Evolutionary conservation across 2,113 vertebrate species (phyloP).

Genomic region (Antechinus stuartii): DNA sequence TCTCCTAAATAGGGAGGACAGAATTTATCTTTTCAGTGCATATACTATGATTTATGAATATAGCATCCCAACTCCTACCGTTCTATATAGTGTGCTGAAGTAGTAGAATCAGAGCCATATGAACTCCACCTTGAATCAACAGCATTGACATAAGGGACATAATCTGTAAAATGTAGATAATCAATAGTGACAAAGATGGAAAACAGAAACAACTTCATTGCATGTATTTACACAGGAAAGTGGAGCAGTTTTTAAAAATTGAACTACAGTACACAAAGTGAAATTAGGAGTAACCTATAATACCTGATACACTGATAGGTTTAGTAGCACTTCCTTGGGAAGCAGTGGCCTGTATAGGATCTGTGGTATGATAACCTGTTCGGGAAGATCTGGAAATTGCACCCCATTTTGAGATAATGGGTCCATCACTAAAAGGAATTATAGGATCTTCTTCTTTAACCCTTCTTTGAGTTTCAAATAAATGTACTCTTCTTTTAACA

Average conservation of each 20-base stretch:
- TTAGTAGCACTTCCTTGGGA: slow-evolving; percentile 94
- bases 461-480: slow-evolving; percentile 92
- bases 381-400: slow-evolving; percentile 96
- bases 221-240: neutral
- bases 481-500: slow-evolving; percentile 91
- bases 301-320: slow-evolving; percentile 95
- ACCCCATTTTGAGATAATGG: slow-evolving; percentile 99
- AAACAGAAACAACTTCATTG: neutral
- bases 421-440: slow-evolving; percentile 96
- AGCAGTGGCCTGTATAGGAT: slow-evolving; percentile 96
- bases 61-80: slow-evolving; percentile 82
- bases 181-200: slow-evolving; percentile 49
- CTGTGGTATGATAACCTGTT: slow-evolving; percentile 94
- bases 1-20: neutral
- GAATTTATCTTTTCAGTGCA: slow-evolving; percentile 32
- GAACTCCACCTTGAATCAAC: slow-evolving; percentile 94
- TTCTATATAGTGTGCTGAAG: slow-evolving; percentile 91
- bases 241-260: neutral
- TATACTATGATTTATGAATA: slow-evolving; percentile 40
- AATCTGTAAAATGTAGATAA: slow-evolving; percentile 85
- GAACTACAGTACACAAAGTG: neutral
- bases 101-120: slow-evolving; percentile 91
- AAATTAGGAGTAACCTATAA: slow-evolving; percentile 16
- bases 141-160: slow-evolving; percentile 91
- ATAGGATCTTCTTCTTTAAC: slow-evolving; percentile 97